These are phyloP conservation scores for Ganaspis brasiliensis DNA, from an alignment of 2,888 invertebrate species.

Conservation along the genomic window DNA sequence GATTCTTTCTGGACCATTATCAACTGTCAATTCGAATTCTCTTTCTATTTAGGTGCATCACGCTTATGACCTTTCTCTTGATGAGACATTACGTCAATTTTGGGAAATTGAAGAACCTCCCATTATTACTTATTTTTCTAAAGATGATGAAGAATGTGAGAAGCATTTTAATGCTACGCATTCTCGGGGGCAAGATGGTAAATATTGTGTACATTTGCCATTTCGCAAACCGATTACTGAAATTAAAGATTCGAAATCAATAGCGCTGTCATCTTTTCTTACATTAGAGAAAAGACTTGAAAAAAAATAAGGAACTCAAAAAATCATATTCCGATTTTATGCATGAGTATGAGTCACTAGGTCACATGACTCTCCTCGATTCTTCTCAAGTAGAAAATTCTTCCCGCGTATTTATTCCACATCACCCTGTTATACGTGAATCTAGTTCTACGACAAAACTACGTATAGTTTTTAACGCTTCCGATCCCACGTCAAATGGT, in stretches of 20 bases:
- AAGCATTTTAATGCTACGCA: constrained; percentile 18
- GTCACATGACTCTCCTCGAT: background rate
- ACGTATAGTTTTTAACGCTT: background rate
- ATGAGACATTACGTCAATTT: background rate
- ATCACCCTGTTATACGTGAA: background rate
- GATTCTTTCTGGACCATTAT: constrained; percentile 35
- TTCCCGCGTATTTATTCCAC: background rate
- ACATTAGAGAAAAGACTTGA: constrained; percentile 28
- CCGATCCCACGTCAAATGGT: constrained; percentile 11
- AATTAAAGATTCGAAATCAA: background rate
- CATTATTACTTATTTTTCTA: no score
- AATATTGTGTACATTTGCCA: constrained; percentile 31
- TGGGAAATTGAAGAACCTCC: background rate
- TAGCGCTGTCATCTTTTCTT: background rate
- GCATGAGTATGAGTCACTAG: background rate
- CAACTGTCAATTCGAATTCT: background rate
- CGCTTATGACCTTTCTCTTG: background rate
- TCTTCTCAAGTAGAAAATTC: background rate
- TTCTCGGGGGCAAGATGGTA: background rate
- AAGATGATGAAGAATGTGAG: background rate
- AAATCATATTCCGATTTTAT: background rate
- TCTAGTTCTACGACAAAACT: background rate
- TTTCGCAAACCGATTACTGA: background rate
- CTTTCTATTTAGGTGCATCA: background rate
- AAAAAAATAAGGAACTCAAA: background rate